These are phyloP conservation scores for Ctenicera cuprea DNA, from an alignment of 2,888 invertebrate genomes.

Conservation along the genomic window DNA sequence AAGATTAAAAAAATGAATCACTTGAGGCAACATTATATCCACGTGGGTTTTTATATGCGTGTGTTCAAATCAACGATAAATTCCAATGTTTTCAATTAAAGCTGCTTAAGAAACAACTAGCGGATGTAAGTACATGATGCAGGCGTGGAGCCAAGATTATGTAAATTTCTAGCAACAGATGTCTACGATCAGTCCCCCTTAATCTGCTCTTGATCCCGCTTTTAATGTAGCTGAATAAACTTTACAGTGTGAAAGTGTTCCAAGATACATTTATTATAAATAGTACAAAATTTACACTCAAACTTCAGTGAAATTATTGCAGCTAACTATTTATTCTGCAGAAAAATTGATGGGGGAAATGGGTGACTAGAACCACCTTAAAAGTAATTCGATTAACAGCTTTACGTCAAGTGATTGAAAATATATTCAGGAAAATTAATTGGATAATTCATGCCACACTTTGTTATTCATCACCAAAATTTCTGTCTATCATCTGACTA, in stretches of 20 bases:
- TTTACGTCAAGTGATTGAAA: slow-evolving; percentile 36
- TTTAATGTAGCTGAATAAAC: slow-evolving; percentile 37
- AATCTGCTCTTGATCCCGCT: slow-evolving; percentile 43
- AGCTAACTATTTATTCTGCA: background rate
- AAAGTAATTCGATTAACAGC: slow-evolving; percentile 14
- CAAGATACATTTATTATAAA: background rate
- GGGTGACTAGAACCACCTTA: background rate
- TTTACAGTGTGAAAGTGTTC: slow-evolving; percentile 19
- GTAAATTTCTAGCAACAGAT: slow-evolving; percentile 58
- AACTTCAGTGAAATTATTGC: background rate
- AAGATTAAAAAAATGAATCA: no score
- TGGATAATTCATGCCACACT: slow-evolving; percentile 46
- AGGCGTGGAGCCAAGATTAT: slow-evolving; percentile 55
- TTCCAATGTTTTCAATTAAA: slow-evolving; percentile 43
- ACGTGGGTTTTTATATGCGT: background rate
- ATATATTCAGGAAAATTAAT: slow-evolving; percentile 49
- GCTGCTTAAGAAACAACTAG: slow-evolving; percentile 39
- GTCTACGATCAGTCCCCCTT: slow-evolving; percentile 48
- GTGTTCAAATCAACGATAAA: slow-evolving; percentile 31
- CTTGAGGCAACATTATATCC: no score
- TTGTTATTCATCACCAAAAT: slow-evolving; percentile 49
- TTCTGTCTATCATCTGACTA: slow-evolving; percentile 51
- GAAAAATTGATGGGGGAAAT: background rate
- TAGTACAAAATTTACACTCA: background rate
- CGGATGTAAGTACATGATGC: slow-evolving; percentile 47